Percentiles rank a stretch among this genome's conserved stretches.
These are phyloP conservation scores for Standfussiana lucernea DNA, from an alignment of 2,888 invertebrate genomes.

Conservation along the genomic window DNA sequence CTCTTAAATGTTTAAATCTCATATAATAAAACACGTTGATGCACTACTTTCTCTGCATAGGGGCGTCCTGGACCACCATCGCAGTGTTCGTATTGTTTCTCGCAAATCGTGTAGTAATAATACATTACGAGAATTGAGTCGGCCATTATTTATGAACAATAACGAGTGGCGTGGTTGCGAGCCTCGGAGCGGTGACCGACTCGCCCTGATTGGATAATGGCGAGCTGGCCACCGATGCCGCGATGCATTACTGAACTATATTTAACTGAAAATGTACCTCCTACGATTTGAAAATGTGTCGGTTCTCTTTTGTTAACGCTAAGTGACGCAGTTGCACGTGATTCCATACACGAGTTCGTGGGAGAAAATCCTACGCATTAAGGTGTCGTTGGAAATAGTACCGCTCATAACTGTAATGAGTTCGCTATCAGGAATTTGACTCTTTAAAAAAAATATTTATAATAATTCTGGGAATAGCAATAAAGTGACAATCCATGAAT, in stretches of 20 bases:
- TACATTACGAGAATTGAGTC: constrained; percentile 63
- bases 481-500: background rate
- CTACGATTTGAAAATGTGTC: constrained; percentile 52
- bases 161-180: constrained; percentile 69
- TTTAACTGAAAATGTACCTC: constrained; percentile 73
- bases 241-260: constrained; percentile 71
- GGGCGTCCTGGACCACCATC: constrained; percentile 52
- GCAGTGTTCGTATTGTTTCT: constrained; percentile 45
- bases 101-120: constrained; percentile 68
- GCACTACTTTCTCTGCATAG: constrained; percentile 21
- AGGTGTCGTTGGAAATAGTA: constrained; percentile 28
- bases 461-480: constrained; percentile 9
- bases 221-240: constrained; percentile 58
- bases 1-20: background rate
- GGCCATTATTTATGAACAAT: constrained; percentile 77
- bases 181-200: constrained; percentile 79
- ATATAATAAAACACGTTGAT: constrained; percentile 2
- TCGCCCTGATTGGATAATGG: constrained; percentile 82
- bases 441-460: constrained; percentile 14
- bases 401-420: constrained; percentile 1
- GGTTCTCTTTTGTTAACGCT: constrained; percentile 43
- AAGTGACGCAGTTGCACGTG: constrained; percentile 48
- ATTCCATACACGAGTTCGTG: constrained; percentile 28
- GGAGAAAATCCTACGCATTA: constrained; percentile 44
- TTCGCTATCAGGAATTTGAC: constrained; percentile 22